A percentile compares a stretch with the other conserved stretches of the same genome.
phyloP scores from a whole-genome alignment of 2,888 invertebrate genomes.

The Apamea crenata region DNA sequence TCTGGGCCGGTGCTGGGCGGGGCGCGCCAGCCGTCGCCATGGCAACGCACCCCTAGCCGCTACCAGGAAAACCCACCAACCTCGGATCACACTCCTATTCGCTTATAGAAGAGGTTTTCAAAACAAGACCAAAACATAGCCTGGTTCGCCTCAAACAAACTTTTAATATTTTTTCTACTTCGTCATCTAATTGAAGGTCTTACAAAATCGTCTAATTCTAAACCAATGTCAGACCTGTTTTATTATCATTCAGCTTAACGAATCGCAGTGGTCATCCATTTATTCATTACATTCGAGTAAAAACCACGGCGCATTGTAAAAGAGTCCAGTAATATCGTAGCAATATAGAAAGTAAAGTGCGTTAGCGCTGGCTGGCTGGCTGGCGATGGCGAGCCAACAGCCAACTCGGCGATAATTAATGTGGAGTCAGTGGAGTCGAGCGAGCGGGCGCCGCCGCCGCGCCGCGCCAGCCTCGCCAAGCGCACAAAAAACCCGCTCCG shows the following conservation, averaged over 20 bases:
- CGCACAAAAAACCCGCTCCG: conserved; percentile 89
- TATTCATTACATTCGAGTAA: conserved; percentile 62
- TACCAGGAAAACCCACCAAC: conserved; percentile 71
- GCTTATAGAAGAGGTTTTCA: conserved; percentile 49
- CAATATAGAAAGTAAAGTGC: conserved; percentile 89
- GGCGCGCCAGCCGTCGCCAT: conserved; percentile 85
- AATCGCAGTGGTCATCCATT: conserved; percentile 50
- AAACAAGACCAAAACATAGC: conserved; percentile 54
- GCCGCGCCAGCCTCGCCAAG: conserved; percentile 79
- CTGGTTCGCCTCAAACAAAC: conserved; percentile 11
- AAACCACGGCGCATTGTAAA: conserved; percentile 71
- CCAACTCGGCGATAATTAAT: conserved; percentile 89
- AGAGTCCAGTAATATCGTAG: conserved; percentile 76
- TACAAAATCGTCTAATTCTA: conserved; percentile 42
- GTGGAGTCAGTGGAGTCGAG: conserved; percentile 86
- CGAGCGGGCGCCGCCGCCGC: conserved; percentile 80
- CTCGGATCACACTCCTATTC: conserved; percentile 62
- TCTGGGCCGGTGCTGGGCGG: conserved; percentile 80
- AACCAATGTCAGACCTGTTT: conserved; percentile 46
- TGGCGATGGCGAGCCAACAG: conserved; percentile 81
- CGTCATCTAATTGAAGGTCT: conserved; percentile 34
- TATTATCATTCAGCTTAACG: conserved; percentile 40
- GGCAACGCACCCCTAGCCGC: conserved; percentile 81
- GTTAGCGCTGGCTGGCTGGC: conserved; percentile 81
- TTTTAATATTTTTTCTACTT: conserved; percentile 10